Evolutionary conservation across 2,113 vertebrate species (phyloP).

Genomic region (Seriola dumerili): DNA sequence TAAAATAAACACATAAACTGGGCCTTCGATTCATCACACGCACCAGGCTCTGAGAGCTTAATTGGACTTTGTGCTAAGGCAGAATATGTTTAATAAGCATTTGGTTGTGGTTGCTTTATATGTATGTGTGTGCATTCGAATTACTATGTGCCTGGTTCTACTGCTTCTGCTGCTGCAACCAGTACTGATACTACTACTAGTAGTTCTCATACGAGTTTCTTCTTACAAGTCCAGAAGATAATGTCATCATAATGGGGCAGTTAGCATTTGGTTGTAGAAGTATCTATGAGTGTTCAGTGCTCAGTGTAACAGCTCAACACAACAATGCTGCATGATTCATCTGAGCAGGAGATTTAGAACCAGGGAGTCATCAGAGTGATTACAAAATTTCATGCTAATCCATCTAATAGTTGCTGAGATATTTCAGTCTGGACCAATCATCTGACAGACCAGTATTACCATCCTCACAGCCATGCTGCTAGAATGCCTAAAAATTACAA

Average conservation of each 20-base stretch:
- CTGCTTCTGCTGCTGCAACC: not conserved
- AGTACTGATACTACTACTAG: not conserved
- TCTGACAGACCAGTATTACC: too few species aligned
- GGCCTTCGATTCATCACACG: conserved; percentile 60
- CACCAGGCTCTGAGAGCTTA: conserved; percentile 41
- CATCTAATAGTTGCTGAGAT: too few species aligned
- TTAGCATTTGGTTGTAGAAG: not conserved
- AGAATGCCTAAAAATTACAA: too few species aligned
- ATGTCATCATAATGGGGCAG: not conserved
- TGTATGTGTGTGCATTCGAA: conserved; percentile 13
- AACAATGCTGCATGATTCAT: not conserved
- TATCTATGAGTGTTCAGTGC: not conserved
- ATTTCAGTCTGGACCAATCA: not conserved
- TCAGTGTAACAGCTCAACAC: not conserved
- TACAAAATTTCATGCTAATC: not conserved
- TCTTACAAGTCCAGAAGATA: not conserved
- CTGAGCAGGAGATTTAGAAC: not conserved
- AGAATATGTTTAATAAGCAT: conserved; percentile 30
- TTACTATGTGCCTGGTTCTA: not conserved
- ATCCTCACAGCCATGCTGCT: too few species aligned
- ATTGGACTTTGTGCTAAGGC: conserved; percentile 59
- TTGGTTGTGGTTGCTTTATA: conserved; percentile 16
- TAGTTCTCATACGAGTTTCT: not conserved
- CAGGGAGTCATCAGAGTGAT: not conserved
- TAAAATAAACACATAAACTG: conserved; percentile 71